A percentile compares a stretch with the other conserved stretches of the same genome.
phyloP scores from a whole-genome alignment of 1,140 invertebrate genomes.

The Aphelenchoides besseyi region DNA sequence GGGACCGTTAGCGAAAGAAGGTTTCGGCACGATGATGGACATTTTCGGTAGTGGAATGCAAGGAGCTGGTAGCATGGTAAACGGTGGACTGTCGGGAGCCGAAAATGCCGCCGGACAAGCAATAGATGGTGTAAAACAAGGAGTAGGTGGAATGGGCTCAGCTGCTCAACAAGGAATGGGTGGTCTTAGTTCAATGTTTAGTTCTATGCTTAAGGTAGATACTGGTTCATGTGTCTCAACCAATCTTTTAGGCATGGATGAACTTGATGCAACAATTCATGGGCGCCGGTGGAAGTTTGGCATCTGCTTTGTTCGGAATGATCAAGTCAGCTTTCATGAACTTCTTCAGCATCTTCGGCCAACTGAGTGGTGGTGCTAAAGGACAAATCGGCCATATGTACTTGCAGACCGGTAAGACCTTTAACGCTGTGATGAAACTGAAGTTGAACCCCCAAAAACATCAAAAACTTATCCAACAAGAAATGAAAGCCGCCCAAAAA shows the following conservation, averaged over 20 bases:
- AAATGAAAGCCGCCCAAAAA: background rate
- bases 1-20: background rate
- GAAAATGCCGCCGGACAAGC: background rate
- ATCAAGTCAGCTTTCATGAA: background rate
- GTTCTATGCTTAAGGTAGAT: background rate
- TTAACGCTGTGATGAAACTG: background rate
- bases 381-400: background rate
- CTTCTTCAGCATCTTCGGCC: slow-evolving; percentile 4
- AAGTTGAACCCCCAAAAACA: slow-evolving; percentile 5
- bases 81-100: background rate
- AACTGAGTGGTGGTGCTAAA: background rate
- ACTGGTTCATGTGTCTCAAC: background rate
- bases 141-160: background rate
- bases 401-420: background rate
- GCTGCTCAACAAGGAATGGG: slow-evolving; percentile 5
- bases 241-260: background rate
- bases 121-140: background rate
- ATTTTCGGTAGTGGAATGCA: background rate
- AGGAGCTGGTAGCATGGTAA: background rate
- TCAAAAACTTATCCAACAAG: background rate
- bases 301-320: background rate
- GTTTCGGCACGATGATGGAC: background rate
- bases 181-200: background rate
- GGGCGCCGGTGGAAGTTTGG: background rate
- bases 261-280: background rate